Percentiles rank a stretch among this genome's conserved stretches.
These are phyloP conservation scores for Charaxes varanes DNA, from an alignment of 1,140 invertebrate genomes.

Conservation along the genomic window DNA sequence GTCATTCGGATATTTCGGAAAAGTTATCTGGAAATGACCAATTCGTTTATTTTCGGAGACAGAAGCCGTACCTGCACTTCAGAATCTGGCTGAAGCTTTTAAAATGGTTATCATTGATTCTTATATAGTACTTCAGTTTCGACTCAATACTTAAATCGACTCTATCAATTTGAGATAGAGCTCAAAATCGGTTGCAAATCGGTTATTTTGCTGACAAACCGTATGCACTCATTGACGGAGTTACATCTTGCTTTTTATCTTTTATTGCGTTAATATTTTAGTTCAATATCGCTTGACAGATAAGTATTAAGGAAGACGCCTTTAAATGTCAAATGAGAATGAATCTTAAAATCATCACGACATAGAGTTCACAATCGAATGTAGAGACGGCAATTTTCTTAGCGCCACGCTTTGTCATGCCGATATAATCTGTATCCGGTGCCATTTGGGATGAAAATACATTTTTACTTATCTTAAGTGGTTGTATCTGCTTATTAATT, in stretches of 20 bases:
- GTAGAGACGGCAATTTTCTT: conserved; percentile 21
- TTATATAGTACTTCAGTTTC: conserved; percentile 40
- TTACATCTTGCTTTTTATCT: conserved; percentile 1
- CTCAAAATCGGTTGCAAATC: conserved; percentile 11
- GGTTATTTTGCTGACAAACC: conserved; percentile 25
- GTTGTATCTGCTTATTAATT: conserved; percentile 74
- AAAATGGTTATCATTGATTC: conserved; percentile 53
- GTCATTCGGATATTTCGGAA: conserved; percentile 3
- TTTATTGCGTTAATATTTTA: conserved; percentile 3
- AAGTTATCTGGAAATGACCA: conserved; percentile 21
- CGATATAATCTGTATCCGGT: conserved; percentile 70
- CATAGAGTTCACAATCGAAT: conserved; percentile 23
- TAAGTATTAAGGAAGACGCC: conserved; percentile 2
- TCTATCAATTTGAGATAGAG: neutral
- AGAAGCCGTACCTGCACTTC: conserved; percentile 67
- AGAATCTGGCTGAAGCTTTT: conserved; percentile 58
- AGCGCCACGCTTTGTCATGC: conserved; percentile 69
- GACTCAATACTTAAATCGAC: conserved; percentile 21
- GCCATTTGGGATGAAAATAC: conserved; percentile 68
- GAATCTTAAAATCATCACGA: neutral
- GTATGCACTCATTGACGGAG: conserved; percentile 11
- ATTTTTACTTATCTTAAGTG: conserved; percentile 73
- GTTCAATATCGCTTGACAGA: conserved; percentile 10
- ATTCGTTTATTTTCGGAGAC: conserved; percentile 70
- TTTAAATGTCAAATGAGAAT: conserved; percentile 2